phyloP scores from a whole-genome alignment of 2,888 invertebrate species.

The Hypsopygia costalis region DNA sequence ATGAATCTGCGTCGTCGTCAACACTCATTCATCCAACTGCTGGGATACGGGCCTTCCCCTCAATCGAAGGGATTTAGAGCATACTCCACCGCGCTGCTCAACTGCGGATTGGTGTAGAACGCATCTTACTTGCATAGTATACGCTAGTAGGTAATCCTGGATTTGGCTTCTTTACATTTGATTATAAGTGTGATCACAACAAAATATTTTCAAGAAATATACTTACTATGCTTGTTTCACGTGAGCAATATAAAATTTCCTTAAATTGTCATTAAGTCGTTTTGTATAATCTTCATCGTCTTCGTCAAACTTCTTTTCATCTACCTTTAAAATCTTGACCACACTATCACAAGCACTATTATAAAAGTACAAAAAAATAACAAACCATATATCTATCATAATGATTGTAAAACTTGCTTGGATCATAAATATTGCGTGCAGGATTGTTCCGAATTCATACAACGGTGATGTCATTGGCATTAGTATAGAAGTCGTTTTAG shows the following conservation, averaged over 20 bases:
- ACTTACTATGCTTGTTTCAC: conserved; percentile 42
- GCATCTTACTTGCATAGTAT: too few species aligned
- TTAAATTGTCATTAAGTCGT: conserved; percentile 37
- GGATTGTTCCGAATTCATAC: conserved; percentile 44
- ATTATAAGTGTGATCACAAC: too few species aligned
- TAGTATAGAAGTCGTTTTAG: conserved; percentile 43
- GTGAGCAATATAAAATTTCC: conserved; percentile 41
- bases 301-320: conserved; percentile 20
- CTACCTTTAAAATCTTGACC: conserved; percentile 29
- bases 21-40: too few species aligned
- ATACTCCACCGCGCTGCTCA: too few species aligned
- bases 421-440: conserved; percentile 44
- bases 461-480: conserved; percentile 55
- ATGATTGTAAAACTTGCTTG: conserved; percentile 35
- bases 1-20: too few species aligned
- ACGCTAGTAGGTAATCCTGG: too few species aligned
- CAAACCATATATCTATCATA: conserved; percentile 51
- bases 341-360: conserved; percentile 39
- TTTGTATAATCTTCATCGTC: conserved; percentile 27
- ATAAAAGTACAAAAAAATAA: conserved; percentile 40
- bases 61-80: too few species aligned
- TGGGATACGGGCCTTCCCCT: too few species aligned
- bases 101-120: too few species aligned
- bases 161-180: too few species aligned
- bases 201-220: conserved; percentile 6